Evolutionary conservation across 2,113 vertebrate species (phyloP).

Genomic region (Toxotes jaculatrix): DNA sequence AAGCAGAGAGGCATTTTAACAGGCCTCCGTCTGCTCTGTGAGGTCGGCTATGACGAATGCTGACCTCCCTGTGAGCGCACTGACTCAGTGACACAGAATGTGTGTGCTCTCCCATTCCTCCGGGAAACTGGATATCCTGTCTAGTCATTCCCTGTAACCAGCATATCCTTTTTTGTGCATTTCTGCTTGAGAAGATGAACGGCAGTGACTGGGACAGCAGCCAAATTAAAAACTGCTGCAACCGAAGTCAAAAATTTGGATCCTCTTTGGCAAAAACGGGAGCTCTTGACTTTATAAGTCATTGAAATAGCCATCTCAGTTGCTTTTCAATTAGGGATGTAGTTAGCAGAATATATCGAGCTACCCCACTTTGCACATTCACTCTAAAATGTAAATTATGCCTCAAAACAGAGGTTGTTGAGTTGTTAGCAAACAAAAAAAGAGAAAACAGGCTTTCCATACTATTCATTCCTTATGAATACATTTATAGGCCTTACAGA

Average conservation of each 20-base stretch:
- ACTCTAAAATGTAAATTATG: background rate
- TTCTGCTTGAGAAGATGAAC: conserved; percentile 47
- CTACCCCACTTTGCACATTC: background rate
- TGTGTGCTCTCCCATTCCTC: conserved; percentile 49
- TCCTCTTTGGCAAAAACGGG: conserved; percentile 5
- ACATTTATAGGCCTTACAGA: background rate
- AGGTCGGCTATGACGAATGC: conserved; percentile 65
- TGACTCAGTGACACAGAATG: conserved; percentile 76
- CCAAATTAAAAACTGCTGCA: conserved; percentile 57
- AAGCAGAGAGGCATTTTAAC: conserved; percentile 70
- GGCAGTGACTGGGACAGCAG: conserved; percentile 49
- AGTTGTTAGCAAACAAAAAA: background rate
- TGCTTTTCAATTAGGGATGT: background rate
- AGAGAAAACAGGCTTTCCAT: background rate
- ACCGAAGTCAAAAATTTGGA: conserved; percentile 24
- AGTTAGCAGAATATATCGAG: background rate
- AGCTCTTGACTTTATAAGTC: conserved; percentile 16
- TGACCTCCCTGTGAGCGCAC: conserved; percentile 43
- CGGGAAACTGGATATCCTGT: conserved; percentile 73
- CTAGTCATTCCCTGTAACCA: conserved; percentile 70
- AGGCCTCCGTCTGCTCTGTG: conserved; percentile 52
- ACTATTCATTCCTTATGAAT: background rate
- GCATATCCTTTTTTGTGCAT: conserved; percentile 69
- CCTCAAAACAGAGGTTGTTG: background rate
- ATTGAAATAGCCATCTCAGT: conserved; percentile 5